Base-by-base conservation (phyloP, 2,888 invertebrate species). In the Nomada ferruginata region DNA sequence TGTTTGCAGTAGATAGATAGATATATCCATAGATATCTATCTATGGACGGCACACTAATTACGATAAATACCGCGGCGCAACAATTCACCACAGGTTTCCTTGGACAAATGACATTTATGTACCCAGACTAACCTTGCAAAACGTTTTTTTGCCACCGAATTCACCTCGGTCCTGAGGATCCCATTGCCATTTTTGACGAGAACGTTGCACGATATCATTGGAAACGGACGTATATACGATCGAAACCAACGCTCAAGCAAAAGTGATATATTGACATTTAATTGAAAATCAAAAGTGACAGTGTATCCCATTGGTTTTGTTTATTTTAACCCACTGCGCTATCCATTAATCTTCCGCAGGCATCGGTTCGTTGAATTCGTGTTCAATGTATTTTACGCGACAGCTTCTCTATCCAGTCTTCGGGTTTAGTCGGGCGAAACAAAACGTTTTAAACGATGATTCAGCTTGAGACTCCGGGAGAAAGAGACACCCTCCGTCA, bases 371-470 rank as follows among this genome's bases (percentile, higher is more conserved):
- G 68, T 44, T 47, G 70, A 42, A 79, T 73, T 61, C 74, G 76
- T 75, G 82, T 83, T 64, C 80, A 70, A 79, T 71, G 70, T 55
- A 78, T 86, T 89, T 78, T 80, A 42, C 74, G 73, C 75, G 82
- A 79, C 75, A 76, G 60, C 57, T 68, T 63, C 64, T 60, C 59
- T 60, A 68, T 71, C 76, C 47, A 36, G 70, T 74, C 61, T 20
- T 11, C 72, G 68, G 29, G 61, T 84, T 65, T 83, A 82, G 71
- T 81, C 77, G 83, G 53, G 83, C 85, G 85, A 79, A 79, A 78
- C 83, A 82, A 82, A 87, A 87, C 79, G 85, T 84, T 90, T 88
- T 85, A 84, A 88, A 86, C 85, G 89, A 88, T 90, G 90, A 90
- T 88, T 89, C 89, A 89, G 85, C 86, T 77, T 71, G 85, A 85